Base-by-base conservation (phyloP, 2,797 vertebrate genomes). In the Clarias fuscus region DNA sequence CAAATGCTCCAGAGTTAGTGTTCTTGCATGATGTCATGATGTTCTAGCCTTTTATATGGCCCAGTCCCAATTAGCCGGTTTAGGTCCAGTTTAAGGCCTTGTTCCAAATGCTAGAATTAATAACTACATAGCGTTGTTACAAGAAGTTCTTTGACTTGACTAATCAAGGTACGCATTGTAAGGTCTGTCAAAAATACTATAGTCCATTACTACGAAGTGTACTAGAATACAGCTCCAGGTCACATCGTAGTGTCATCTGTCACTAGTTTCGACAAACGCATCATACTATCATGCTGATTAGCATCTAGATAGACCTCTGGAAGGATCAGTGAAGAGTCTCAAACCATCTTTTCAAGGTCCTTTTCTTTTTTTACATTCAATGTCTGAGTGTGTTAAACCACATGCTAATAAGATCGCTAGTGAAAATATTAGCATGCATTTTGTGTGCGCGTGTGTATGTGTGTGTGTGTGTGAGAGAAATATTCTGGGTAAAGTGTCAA, bases 401-500 rank as follows among this genome's bases (percentile, higher is more conserved):
- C 81, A 58, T 37, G n/a, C 27, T 82, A 82, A 70, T 70, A 33
- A 14, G 43, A 68, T 58, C 15, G 24, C 61, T 81, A 82, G 65
- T 0, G 27, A 14, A 56, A 82, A 82, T 65, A 40, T 80, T 62
- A 79, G 75, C 53, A 18, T 48, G 67, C 65, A 14, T 15, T 48
- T 1, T 48, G 7, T 20, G 15, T 33, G 33, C 2, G 33, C 2
- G 33, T 33, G 33, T 48, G 8, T 48, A 1, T 20, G 73, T 13
- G 58, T 4, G 20, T 11, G 18, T 3, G 76, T 24, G 76, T 8
- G n/a, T 20, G 43, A n/a, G 18, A 43, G 18, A 64, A 81, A 81
- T 64, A 67, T 81, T 81, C 61, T 20, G 71, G 37, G 14, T 84
- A 27, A 84, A 33, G 83, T 24, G 72, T 77, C 72, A 56, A 48